Evolutionary conservation across 1,140 invertebrate species (phyloP).

Genomic region (Leptinotarsa texana): DNA sequence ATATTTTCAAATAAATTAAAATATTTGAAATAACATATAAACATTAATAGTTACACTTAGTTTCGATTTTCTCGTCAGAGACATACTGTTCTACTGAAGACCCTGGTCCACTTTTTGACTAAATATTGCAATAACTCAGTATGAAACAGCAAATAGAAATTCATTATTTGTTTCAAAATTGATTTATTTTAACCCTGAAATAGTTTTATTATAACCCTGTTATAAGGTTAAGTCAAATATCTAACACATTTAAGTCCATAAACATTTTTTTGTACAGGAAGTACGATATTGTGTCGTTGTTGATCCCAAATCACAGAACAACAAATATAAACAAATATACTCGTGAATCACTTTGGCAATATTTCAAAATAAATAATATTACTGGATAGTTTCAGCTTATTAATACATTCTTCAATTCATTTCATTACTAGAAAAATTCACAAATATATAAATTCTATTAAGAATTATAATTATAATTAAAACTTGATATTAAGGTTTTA

Average conservation of each 20-base stretch:
- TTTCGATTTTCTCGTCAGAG: constrained; percentile 34
- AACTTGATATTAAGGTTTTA: no score
- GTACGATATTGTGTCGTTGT: background rate
- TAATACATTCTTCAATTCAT: no score
- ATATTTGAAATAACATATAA: constrained; percentile 54
- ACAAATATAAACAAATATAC: no score
- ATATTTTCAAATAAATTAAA: constrained; percentile 51
- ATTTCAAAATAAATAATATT: no score
- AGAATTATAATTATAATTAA: no score
- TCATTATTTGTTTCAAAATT: constrained; percentile 8
- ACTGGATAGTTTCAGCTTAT: no score
- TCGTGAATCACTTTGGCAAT: no score
- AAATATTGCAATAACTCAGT: constrained; percentile 18
- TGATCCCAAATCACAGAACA: constrained; percentile 7
- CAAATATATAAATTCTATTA: no score
- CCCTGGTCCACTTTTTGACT: constrained; percentile 49
- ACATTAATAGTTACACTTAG: constrained; percentile 50
- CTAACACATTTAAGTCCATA: constrained; percentile 4
- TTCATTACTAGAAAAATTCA: no score
- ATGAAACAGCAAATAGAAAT: constrained; percentile 21
- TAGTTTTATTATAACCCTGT: constrained; percentile 26
- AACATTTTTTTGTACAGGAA: constrained; percentile 10
- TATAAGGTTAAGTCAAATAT: constrained; percentile 9
- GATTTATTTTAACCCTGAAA: constrained; percentile 42
- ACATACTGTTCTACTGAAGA: constrained; percentile 30